phyloP scores from a whole-genome alignment of 2,888 invertebrate genomes.

The Campoletis raptor region DNA sequence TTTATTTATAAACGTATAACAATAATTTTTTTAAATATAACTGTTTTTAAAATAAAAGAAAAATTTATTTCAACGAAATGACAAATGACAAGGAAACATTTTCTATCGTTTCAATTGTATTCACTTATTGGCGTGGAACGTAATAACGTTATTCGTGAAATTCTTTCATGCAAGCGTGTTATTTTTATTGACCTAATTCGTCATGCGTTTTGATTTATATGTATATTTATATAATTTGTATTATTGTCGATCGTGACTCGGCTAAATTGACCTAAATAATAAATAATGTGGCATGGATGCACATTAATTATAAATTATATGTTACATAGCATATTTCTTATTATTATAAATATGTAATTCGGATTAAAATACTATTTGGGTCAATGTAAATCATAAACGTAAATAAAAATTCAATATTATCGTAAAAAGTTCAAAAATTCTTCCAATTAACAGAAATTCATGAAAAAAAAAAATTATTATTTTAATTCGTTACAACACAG shows the following conservation, averaged over 20 bases:
- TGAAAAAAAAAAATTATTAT: not conserved
- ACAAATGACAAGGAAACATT: not conserved
- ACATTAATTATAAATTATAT: conserved; percentile 11
- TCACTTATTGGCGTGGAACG: conserved; percentile 5
- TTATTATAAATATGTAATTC: not conserved
- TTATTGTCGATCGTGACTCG: not conserved
- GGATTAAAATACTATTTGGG: not conserved
- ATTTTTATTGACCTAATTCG: conserved; percentile 51
- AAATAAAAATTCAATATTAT: not conserved
- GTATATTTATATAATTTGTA: not conserved
- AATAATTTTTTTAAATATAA: not conserved
- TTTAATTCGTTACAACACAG: not conserved
- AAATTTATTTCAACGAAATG: not conserved
- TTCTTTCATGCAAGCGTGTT: conserved; percentile 34
- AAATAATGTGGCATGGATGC: conserved; percentile 7
- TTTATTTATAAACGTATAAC: not conserved
- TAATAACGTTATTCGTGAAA: conserved; percentile 27
- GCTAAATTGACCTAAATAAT: conserved; percentile 21
- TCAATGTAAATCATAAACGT: not conserved
- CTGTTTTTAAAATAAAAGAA: not conserved
- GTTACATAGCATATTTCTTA: not conserved
- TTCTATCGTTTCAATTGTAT: not conserved
- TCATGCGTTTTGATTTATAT: conserved; percentile 22
- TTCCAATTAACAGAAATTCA: not conserved
- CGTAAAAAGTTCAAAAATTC: not conserved